Base-by-base conservation (phyloP, 2,113 vertebrate genomes). In the Hippocampus barbouri region DNA sequence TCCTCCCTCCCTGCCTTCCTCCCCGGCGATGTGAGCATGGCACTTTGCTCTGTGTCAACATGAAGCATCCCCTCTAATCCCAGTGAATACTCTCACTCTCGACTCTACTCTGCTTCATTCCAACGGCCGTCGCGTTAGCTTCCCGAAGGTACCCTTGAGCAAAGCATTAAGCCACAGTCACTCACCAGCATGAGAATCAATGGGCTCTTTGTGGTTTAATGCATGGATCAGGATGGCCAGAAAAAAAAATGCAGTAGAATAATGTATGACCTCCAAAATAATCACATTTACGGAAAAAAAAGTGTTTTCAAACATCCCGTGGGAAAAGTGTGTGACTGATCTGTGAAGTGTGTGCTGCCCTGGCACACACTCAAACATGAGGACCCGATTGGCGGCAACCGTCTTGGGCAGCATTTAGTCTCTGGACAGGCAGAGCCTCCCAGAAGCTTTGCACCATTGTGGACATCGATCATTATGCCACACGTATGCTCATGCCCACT, bases 51-150 rank as follows among this genome's bases (percentile, higher is more conserved):
- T 76, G 2, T 81, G 80, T 87, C 88, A 85, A 85, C 76, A 81
- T 84, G 85, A 85, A 82, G 79, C 81, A 79, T 82, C 64, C 83
- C 66, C 70, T 77, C 72, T 87, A 80, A 86, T 88, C 80, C 84
- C 27, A 16, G 70, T 74, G 47, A 76, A 79, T 57, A 56, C 70
- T 70, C 74, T 68, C 68, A 76, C 86, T 75, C 27, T 78, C 78
- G 74, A 65, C 76, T 43, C 78, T 70, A 59, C 72, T 70, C 62
- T 60, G 47, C 71, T 68, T 6, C 47, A 73, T 80, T 76, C 71
- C 73, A 75, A 67, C 70, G 27, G 27, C 15, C 15, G 27, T 8
- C 59, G 12, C 53, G 2, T 54, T 54, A 10, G 21, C 53, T 18
- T 53, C 49, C 49, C 49, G 49, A 20, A 38, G 12, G 56, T 59